These are phyloP conservation scores for Callyntrura sp. DNA, from an alignment of 2,888 invertebrate species.

Conservation along the genomic window DNA sequence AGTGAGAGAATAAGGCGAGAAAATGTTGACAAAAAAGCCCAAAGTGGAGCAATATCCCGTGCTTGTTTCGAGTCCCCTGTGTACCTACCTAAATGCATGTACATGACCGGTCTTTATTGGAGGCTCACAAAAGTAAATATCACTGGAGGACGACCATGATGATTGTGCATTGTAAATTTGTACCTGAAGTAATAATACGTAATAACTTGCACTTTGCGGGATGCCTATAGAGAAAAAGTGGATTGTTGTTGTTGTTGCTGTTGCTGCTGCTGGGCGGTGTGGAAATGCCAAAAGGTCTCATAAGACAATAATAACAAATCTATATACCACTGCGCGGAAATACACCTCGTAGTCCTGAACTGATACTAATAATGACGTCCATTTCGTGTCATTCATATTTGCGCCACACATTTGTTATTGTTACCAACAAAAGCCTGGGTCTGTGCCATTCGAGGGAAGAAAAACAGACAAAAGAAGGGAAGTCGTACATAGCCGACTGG, in stretches of 20 bases:
- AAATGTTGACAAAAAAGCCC: not conserved
- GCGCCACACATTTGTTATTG: conserved; percentile 21
- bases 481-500: no score
- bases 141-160: conserved; percentile 7
- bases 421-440: not conserved
- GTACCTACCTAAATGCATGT: not conserved
- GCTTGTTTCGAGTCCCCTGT: not conserved
- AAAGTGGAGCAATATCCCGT: not conserved
- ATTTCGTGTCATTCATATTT: conserved; percentile 56
- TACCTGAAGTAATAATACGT: no score
- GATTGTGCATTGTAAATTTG: conserved; percentile 20
- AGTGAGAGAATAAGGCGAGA: not conserved
- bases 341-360: no score
- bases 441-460: not conserved
- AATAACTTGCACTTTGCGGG: conserved; percentile 25
- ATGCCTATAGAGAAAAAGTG: no score
- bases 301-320: not conserved
- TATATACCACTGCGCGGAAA: no score
- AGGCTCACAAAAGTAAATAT: not conserved
- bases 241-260: no score
- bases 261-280: no score
- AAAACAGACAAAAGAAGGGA: not conserved
- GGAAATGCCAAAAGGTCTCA: conserved; percentile 48
- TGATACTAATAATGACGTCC: conserved; percentile 40
- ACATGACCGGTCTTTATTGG: not conserved